Evolutionary conservation across 2,797 vertebrate species (phyloP).

Genomic region (Pagetopsis macropterus): DNA sequence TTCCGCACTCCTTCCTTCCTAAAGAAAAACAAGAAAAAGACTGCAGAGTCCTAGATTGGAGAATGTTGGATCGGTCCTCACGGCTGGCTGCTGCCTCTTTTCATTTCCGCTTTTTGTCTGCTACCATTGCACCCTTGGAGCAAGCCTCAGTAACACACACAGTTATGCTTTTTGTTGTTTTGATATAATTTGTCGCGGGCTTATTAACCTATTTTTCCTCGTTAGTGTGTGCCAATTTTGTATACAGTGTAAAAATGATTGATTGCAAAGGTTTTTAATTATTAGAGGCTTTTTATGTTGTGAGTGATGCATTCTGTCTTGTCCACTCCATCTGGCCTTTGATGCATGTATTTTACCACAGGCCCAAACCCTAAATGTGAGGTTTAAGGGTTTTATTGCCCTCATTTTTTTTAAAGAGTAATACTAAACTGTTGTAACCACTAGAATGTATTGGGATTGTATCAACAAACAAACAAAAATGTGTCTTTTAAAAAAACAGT

Average conservation of each 20-base stretch:
- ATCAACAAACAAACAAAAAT: slow-evolving; percentile 67
- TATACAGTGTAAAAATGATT: slow-evolving; percentile 74
- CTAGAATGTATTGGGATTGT: slow-evolving; percentile 89
- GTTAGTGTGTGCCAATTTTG: slow-evolving; percentile 80
- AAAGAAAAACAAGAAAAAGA: slow-evolving; percentile 99
- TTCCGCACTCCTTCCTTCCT: slow-evolving; percentile 99
- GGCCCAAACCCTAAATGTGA: slow-evolving; percentile 56
- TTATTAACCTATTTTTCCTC: slow-evolving; percentile 78
- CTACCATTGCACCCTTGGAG: slow-evolving; percentile 48
- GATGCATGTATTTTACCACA: slow-evolving; percentile 72
- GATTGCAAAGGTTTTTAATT: slow-evolving; percentile 71
- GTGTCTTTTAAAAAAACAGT: slow-evolving; percentile 79
- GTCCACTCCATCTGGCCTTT: slow-evolving; percentile 70
- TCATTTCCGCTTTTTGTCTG: slow-evolving; percentile 40
- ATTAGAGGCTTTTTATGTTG: slow-evolving; percentile 72
- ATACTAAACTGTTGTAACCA: slow-evolving; percentile 84
- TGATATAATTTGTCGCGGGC: slow-evolving; percentile 63
- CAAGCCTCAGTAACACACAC: slow-evolving; percentile 56
- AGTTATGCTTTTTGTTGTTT: slow-evolving; percentile 60
- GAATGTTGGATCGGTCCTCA: slow-evolving; percentile 50
- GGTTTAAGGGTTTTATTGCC: slow-evolving; percentile 59
- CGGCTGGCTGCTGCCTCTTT: slow-evolving; percentile 50
- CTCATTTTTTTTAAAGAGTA: slow-evolving; percentile 50
- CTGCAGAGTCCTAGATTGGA: slow-evolving; percentile 86
- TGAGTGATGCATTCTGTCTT: slow-evolving; percentile 62